Conservation (phyloP, 2,113 vertebrate species). For the Sterrhoptilus dennistouni region DNA sequence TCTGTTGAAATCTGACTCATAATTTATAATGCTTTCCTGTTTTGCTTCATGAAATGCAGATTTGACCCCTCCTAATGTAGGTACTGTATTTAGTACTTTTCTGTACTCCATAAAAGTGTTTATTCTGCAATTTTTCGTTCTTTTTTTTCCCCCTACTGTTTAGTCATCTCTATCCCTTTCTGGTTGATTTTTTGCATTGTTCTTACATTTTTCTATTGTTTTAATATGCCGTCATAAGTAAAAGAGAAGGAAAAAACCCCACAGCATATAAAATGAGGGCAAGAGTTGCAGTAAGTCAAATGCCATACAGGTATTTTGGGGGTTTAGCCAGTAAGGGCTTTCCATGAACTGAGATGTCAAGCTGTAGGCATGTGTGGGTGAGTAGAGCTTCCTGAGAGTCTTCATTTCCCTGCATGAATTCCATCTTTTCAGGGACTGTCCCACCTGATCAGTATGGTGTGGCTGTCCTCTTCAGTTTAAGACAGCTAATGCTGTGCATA, state of each 20-base stretch:
- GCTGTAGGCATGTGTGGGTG: not conserved
- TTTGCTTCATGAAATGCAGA: constrained; percentile 84
- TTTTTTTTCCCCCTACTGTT: not conserved
- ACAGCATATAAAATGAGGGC: not conserved
- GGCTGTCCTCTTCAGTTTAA: not conserved
- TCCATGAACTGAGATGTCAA: not conserved
- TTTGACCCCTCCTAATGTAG: constrained; percentile 87
- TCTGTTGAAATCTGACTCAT: constrained; percentile 71
- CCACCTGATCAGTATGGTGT: not conserved
- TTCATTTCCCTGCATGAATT: not conserved
- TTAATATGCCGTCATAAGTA: constrained; percentile 73
- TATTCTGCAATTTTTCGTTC: constrained; percentile 6
- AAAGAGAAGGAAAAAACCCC: not conserved
- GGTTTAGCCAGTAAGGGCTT: not conserved
- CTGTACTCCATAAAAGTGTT: constrained; percentile 65
- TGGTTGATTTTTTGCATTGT: constrained; percentile 65
- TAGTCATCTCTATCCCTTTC: constrained; percentile 34
- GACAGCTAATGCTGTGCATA: not conserved
- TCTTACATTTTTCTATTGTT: constrained; percentile 61
- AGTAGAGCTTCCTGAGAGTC: not conserved
- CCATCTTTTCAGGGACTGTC: not conserved
- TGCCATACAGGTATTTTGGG: not conserved
- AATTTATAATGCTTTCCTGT: constrained; percentile 79
- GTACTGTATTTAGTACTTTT: constrained; percentile 86
- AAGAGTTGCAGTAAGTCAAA: not conserved